Evolutionary conservation across 2,888 invertebrate species (phyloP).

Genomic region (Drosophila longiperda): DNA sequence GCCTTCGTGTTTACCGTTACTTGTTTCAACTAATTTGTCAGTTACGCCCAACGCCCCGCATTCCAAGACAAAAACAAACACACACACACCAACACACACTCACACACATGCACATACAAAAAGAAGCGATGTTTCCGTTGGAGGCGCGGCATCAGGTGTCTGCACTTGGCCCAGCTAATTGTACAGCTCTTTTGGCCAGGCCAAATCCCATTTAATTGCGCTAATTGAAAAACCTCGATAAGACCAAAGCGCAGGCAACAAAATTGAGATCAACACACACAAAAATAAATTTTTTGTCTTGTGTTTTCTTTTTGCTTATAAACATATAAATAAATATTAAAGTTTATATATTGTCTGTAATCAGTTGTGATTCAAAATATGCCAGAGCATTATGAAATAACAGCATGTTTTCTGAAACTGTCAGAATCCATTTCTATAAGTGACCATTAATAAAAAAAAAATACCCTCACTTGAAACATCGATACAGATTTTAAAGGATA

Average conservation of each 20-base stretch:
- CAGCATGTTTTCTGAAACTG: no score
- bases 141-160: conserved; percentile 72
- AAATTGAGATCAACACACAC: conserved; percentile 18
- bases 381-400: neutral
- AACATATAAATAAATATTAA: neutral
- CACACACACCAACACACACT: conserved; percentile 9
- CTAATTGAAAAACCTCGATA: conserved; percentile 78
- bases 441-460: neutral
- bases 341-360: neutral
- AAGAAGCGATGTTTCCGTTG: conserved; percentile 7
- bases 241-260: conserved; percentile 50
- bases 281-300: neutral
- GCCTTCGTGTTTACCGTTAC: conserved; percentile 76
- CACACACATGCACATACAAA: neutral
- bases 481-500: neutral
- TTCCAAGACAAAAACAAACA: conserved; percentile 54
- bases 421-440: neutral
- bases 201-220: conserved; percentile 76
- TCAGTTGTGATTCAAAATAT: neutral
- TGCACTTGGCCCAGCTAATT: conserved; percentile 76
- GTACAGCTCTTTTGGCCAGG: conserved; percentile 67
- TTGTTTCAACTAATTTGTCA: conserved; percentile 79
- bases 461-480: neutral
- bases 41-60: conserved; percentile 75
- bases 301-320: neutral